phyloP scores from a whole-genome alignment of 2,797 vertebrate species.

The Periparus ater region DNA sequence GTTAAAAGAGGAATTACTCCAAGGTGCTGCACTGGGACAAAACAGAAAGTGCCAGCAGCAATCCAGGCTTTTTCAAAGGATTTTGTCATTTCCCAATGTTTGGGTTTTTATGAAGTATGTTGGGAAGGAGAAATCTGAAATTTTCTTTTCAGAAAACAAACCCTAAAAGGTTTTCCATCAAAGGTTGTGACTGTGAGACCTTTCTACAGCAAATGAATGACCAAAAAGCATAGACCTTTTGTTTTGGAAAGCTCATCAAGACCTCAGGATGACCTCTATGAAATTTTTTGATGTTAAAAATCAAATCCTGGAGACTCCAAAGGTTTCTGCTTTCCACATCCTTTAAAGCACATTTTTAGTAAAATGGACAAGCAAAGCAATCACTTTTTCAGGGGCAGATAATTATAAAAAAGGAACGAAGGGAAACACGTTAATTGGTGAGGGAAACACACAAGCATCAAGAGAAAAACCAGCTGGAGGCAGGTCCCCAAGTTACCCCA shows the following conservation, averaged over 20 bases:
- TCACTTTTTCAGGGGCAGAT: neutral
- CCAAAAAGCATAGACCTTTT: fast-evolving
- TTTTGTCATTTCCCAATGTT: neutral
- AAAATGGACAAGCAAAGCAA: neutral
- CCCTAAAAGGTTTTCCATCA: neutral
- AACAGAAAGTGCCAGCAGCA: neutral
- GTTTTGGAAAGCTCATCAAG: neutral
- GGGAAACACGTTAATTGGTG: neutral
- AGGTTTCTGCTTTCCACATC: neutral
- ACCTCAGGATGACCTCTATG: neutral
- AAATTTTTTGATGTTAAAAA: neutral
- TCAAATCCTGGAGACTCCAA: neutral
- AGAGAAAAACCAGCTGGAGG: neutral
- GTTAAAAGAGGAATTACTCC: neutral
- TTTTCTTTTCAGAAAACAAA: neutral
- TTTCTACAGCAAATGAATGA: neutral
- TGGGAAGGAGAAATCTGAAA: neutral
- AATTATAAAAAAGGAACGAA: neutral
- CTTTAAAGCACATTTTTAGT: neutral
- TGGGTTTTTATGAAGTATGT: neutral
- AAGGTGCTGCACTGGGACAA: neutral
- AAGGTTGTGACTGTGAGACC: neutral
- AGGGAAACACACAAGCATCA: neutral
- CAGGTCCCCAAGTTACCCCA: neutral
- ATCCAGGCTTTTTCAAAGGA: neutral